Evolutionary conservation across 1,140 invertebrate genomes (phyloP), one percentile per base, ranked within the genome.

Genomic region (Drosophila chauvacae): DNA sequence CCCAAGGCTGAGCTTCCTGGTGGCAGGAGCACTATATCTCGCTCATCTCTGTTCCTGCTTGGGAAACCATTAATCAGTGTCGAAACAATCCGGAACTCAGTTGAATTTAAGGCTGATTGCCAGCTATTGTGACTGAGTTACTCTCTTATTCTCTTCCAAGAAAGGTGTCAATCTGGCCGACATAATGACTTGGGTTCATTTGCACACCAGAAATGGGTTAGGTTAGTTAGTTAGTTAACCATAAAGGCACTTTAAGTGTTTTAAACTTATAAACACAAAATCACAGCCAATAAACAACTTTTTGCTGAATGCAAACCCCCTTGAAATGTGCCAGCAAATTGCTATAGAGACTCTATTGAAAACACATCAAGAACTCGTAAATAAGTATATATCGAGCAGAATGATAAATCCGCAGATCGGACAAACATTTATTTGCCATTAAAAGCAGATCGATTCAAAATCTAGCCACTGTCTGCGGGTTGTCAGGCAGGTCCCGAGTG

Each of bases 391-490:
- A 50, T 70, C 65, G 11, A 42, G 30, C 45, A 14, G 55, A 42
- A 72, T 72, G 55, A 72, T 50, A 51, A 72, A 72, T 60, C 51
- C 14, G 30, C 30, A 33, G 23, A 28, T 28, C 13, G 16, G 18
- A 26, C 42, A 50, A 70, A 71, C 51, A 72, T 60, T 72, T 37
- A 72, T 50, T 59, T 72, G 53, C 53, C 53, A 72, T 72, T 60
- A 72, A 55, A 57, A 44, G 45, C 23, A 41, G 26, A 56, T 16
- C 64, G n/a, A 57, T 28, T n/a, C 30, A 10, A 41, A 14, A 42
- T 65, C 45, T 65, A 66, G 65, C 62, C 37, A 51, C 45, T 39
- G 26, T n/a, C 26, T 9, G 20, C 18, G 42, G 30, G 60, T 66
- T n/a, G 66, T 37, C 48, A 5, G 41, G 50, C 48, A 18, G 35